Evolutionary conservation across 2,797 vertebrate species (phyloP).

Genomic region (Notoglanidium macrostoma): DNA sequence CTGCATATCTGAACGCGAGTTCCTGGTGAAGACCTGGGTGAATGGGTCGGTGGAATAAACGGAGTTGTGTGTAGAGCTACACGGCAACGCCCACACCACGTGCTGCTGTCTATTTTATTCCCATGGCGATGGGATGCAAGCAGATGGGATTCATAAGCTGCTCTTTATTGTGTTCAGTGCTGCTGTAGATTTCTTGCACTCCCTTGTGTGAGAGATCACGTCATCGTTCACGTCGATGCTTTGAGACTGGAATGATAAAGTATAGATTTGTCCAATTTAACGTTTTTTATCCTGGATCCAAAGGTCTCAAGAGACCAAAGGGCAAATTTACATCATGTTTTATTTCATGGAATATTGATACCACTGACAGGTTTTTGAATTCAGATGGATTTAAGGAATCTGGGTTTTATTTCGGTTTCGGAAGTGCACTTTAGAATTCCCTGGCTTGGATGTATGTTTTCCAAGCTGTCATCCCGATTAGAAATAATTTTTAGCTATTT

Average conservation of each 20-base stretch:
- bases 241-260: not conserved
- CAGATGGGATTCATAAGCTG: conserved; percentile 14
- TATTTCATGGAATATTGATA: not conserved
- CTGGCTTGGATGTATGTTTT: conserved; percentile 4
- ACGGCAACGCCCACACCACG: not conserved
- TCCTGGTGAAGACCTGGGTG: not conserved
- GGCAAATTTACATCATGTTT: not conserved
- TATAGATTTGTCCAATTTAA: not conserved
- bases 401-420: conserved; percentile 13
- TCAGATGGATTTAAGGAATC: not conserved
- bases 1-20: not conserved
- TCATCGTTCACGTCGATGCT: not conserved
- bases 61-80: not conserved
- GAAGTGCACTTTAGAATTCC: conserved; percentile 48
- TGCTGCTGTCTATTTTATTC: conserved; percentile 18
- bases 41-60: not conserved
- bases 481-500: conserved; percentile 1
- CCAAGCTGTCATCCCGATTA: not conserved
- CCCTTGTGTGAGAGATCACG: not conserved
- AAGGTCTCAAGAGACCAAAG: not conserved
- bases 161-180: conserved; percentile 51
- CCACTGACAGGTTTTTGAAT: not conserved
- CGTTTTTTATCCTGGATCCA: not conserved
- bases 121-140: not conserved
- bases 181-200: conserved; percentile 1